Conservation (phyloP, 1,140 invertebrate genomes). For the Leptinotarsa defecta region DNA sequence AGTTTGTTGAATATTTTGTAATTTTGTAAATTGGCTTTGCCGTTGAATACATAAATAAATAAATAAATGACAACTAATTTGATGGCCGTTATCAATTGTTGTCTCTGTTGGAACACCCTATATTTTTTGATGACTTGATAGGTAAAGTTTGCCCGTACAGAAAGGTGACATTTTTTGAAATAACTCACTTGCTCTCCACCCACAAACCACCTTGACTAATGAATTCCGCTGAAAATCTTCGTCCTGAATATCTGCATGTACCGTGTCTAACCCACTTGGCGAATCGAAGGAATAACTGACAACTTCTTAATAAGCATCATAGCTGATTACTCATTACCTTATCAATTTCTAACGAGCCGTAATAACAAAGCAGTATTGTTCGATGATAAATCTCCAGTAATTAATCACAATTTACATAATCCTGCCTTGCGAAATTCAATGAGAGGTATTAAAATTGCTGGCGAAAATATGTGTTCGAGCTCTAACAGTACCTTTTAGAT, state of each 20-base stretch:
- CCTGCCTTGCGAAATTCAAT: not conserved
- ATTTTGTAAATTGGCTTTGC: too few relatives aligned
- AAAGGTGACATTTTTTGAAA: too few relatives aligned
- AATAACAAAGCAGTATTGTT: slow-evolving; percentile 1
- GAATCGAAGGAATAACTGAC: not conserved
- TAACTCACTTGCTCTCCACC: too few relatives aligned
- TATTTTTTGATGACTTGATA: too few relatives aligned
- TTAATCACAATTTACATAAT: slow-evolving; percentile 6
- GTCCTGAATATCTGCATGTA: not conserved
- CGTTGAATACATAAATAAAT: too few relatives aligned
- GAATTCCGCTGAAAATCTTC: not conserved
- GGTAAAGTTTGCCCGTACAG: too few relatives aligned
- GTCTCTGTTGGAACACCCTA: too few relatives aligned
- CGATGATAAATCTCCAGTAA: not conserved
- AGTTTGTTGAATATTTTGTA: too few relatives aligned
- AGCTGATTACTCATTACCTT: not conserved
- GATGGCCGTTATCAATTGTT: too few relatives aligned
- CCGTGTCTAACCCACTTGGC: not conserved
- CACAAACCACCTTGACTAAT: too few relatives aligned
- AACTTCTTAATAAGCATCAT: slow-evolving; percentile 6
- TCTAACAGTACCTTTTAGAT: slow-evolving; percentile 3
- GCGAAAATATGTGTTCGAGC: not conserved
- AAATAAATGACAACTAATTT: too few relatives aligned
- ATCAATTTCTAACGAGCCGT: not conserved
- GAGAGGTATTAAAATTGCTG: slow-evolving; percentile 6